Percentiles rank a stretch among this genome's conserved stretches.
phyloP scores from a whole-genome alignment of 2,888 invertebrate species.

The Volucella inflata region DNA sequence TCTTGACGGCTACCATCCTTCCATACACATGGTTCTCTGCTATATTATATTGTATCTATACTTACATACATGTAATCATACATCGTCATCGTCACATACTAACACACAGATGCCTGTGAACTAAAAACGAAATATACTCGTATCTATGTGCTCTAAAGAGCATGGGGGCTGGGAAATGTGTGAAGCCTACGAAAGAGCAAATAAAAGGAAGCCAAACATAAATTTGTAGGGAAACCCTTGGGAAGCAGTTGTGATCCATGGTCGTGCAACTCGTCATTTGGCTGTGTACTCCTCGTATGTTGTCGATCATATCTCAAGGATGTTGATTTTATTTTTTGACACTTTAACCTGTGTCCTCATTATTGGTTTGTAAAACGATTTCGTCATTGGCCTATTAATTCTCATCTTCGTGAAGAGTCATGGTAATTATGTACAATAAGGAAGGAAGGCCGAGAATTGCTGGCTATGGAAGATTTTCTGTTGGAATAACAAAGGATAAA shows the following conservation, averaged over 20 bases:
- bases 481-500: too few species aligned
- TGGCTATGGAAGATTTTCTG: too few species aligned
- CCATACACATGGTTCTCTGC: neutral
- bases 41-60: slow-evolving; percentile 46
- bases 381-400: neutral
- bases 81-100: slow-evolving; percentile 64
- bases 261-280: neutral
- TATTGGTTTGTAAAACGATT: slow-evolving; percentile 66
- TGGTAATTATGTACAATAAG: too few species aligned
- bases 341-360: slow-evolving; percentile 50
- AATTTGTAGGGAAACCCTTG: too few species aligned
- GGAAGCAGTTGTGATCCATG: neutral
- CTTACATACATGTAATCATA: slow-evolving; percentile 43
- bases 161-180: slow-evolving; percentile 52
- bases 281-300: slow-evolving; percentile 12
- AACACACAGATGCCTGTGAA: slow-evolving; percentile 57
- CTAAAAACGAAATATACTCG: slow-evolving; percentile 71
- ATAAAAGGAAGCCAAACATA: slow-evolving; percentile 25
- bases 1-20: neutral
- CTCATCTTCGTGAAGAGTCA: too few species aligned
- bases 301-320: slow-evolving; percentile 55
- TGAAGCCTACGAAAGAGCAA: slow-evolving; percentile 37
- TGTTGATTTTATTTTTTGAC: slow-evolving; percentile 66
- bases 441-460: too few species aligned
- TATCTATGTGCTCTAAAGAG: slow-evolving; percentile 63